Base-by-base conservation (phyloP, 1,140 invertebrate genomes). In the Coenobita brevimanus region DNA sequence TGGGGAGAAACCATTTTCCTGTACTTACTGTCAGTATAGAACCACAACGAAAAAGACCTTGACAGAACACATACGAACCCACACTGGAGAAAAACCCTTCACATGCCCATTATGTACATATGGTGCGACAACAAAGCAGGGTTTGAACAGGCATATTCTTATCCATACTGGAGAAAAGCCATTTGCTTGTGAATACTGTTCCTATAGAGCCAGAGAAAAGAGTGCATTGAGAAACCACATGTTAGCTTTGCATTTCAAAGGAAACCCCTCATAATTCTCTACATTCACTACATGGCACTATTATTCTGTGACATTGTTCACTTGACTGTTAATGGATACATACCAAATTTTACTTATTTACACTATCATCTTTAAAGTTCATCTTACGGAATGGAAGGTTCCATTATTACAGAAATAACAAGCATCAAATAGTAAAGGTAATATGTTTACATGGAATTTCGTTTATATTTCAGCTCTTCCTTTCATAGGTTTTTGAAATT, bases 1-100 rank as follows among this genome's bases (percentile, higher is more conserved):
- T 24, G 80, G 80, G 30, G 80, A 82, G 80, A 82, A 82, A 62
- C 80, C 80, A 13, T 82, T 69, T 71, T 82, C 80, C 41, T 82
- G 80, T 71, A 17, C 41, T 21, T 82, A 50, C 57, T 82, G 80
- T 50, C 27, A 43, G 10, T 82, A 82, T 38, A 67, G 67, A 46
- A 64, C 80, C 57, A 82, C 80, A 24, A 82, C 80, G 2, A 82
- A 82, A 71, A 64, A 82, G 60, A 82, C 60, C 1, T 71, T 82
- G 41, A 69, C 30, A 10, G 62, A 82, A 33, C 80, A 82, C 33
- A 62, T 82, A 30, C 8, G 60, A 15, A 82, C 64, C 3, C 80
- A 82, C 41, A 82, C 80, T 30, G 80, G 80, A 24, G 80, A 82
- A 36, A 82, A 82, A 62, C 80, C 80, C 17, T 82, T 69, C 36